Percentiles rank a stretch among this genome's conserved stretches.
These are phyloP conservation scores for Pegoplata infirma DNA, from an alignment of 2,888 invertebrate genomes.

Conservation along the genomic window DNA sequence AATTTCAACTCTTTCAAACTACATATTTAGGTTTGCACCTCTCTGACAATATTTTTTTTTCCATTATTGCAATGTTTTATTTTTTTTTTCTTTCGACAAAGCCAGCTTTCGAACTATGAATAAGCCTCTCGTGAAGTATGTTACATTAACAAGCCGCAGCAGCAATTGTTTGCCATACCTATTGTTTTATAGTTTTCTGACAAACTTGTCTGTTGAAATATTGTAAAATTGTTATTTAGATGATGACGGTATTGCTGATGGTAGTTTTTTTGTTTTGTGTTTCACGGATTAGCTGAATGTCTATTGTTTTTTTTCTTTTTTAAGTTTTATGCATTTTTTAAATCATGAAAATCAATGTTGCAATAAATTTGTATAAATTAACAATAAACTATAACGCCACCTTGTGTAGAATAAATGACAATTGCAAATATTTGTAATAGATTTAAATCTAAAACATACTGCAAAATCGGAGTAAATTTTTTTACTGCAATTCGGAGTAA, in stretches of 20 bases:
- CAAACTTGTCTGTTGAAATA: slow-evolving; percentile 19
- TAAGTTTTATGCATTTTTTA: background rate
- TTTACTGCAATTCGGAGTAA: too few species aligned
- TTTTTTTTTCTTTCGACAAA: background rate
- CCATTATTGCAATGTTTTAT: background rate
- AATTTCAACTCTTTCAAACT: too few species aligned
- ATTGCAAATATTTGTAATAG: too few species aligned
- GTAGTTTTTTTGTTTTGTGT: background rate
- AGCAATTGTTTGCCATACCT: slow-evolving; percentile 41
- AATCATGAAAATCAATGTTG: slow-evolving; percentile 14
- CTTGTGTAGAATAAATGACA: background rate
- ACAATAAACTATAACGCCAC: background rate
- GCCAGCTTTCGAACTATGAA: background rate
- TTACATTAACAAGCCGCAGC: slow-evolving; percentile 39
- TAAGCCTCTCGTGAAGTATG: slow-evolving; percentile 17
- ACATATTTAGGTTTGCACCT: slow-evolving; percentile 22
- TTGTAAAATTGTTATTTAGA: slow-evolving; percentile 27
- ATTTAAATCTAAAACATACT: too few species aligned
- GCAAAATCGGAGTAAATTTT: too few species aligned
- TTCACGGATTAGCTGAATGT: slow-evolving; percentile 18
- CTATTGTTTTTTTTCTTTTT: slow-evolving; percentile 25
- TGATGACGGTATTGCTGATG: slow-evolving; percentile 15
- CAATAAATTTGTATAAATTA: slow-evolving; percentile 19
- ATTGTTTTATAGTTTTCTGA: slow-evolving; percentile 41
- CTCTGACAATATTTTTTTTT: background rate